Evolutionary conservation across 2,797 vertebrate genomes (phyloP), one percentile per base, ranked within the genome.

Genomic region (Gouania willdenowi): DNA sequence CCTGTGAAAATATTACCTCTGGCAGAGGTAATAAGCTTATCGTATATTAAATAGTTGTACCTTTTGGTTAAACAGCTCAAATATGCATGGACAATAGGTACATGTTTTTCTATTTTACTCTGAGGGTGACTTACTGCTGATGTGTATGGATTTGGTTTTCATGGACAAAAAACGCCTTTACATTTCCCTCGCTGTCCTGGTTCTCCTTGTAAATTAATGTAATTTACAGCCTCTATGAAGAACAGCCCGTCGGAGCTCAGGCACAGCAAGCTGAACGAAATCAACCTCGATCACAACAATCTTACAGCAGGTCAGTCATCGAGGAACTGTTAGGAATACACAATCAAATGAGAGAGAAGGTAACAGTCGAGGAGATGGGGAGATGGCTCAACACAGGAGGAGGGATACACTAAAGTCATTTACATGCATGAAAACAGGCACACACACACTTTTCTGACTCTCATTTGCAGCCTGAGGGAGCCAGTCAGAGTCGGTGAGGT

Each of bases 201-300:
- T 54, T 26, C 19, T 35, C 44, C 54, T 56, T 44, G 54, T 78
- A 71, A 72, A 75, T 68, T 68, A 70, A 67, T 56, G 41, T 70
- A 72, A 78, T 79, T 77, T 84, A 78, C 36, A 38, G 64, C 64
- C 48, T 9, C 48, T 20, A 53, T 71, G 47, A 64, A 48, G 50
- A 52, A 34, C 29, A 27, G 42, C 50, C 56, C 53, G 55, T 66
- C 30, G 4, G 51, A 58, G 58, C 48, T 63, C 41, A 42, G 52
- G 26, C 50, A 36, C 38, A 8, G 37, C 41, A 29, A 47, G 32
- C 20, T 57, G 45, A 30, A 32, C 50, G 77, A 79, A 79, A 79
- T 80, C 76, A 81, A 63, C 56, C 39, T 45, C 16, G 35, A 66
- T 34, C 26, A 22, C 28, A 40, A 43, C 37, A 68, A 53, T 51